Base-by-base conservation (phyloP, 2,888 invertebrate genomes). In the Galerucella pusilla region DNA sequence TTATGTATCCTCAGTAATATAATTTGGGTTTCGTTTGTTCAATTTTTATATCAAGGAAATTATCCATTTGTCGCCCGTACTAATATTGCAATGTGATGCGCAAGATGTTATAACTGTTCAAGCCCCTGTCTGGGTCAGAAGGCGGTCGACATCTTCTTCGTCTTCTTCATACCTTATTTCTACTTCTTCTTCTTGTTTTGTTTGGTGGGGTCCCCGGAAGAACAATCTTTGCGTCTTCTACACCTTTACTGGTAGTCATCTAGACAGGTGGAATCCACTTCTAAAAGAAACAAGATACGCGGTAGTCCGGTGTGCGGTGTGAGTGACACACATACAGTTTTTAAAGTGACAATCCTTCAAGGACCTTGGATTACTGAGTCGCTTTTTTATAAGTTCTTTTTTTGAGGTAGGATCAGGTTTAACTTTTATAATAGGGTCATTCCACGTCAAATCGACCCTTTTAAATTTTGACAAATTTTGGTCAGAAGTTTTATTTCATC, bases 71-170 rank as follows among this genome's bases (percentile, higher is more conserved):
- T 61, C 64, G 42, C 12, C 45, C 20, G 16, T 16, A 65, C 64
- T 65, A 65, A 16, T 66, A 74, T 64, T 76, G 75, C 81, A 77
- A 80, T 80, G 79, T 80, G 81, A 81, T 81, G 83, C 80, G 80
- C 85, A 85, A 88, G 87, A 88, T 87, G 87, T 87, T 87, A 88
- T 88, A 89, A 89, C 89, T 89, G 89, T 89, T 89, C 86, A 88
- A 86, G 84, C 80, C 74, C 85, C 87, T 89, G 89, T 89, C 89
- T 90, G 89, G 90, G 89, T 89, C 90, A 89, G 87, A 88, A 89
- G 89, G 89, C 89, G 89, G 89, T 88, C 88, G 80, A 60, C 35
- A 60, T 74, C 65, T 70, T 70, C 76, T 76, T 73, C 75, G 73
- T 70, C 73, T 73, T 71, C 45, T 45, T 65, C 64, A 46, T 65